These are phyloP conservation scores for Eulemur albifrons DNA, from an alignment of 2,797 vertebrate species.

Conservation along the genomic window DNA sequence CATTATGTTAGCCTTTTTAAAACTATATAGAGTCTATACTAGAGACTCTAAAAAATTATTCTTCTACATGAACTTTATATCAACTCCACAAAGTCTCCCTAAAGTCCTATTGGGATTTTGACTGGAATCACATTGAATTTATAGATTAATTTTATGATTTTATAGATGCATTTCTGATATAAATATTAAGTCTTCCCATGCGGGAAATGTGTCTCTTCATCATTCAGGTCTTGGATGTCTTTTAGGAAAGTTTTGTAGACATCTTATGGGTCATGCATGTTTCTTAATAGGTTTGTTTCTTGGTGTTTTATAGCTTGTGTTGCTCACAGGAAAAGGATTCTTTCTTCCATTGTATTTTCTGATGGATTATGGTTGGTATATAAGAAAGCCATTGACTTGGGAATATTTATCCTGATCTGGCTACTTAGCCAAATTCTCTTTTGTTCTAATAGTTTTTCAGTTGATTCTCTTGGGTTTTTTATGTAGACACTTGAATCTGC, in stretches of 20 bases:
- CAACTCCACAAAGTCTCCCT: not conserved
- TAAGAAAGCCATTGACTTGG: not conserved
- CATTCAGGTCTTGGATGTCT: not conserved
- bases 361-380: not conserved
- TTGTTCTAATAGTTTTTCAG: constrained; percentile 36
- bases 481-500: not conserved
- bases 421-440: not conserved
- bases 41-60: not conserved
- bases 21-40: not conserved
- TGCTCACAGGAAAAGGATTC: not conserved
- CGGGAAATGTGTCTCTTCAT: not conserved
- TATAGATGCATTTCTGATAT: not conserved
- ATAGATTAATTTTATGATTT: not conserved
- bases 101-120: not conserved
- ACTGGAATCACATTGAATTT: not conserved
- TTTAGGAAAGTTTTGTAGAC: not conserved
- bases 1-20: not conserved
- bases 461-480: constrained; percentile 28
- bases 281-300: not conserved
- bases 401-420: not conserved
- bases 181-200: not conserved
- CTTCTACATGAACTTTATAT: not conserved
- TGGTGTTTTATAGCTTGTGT: not conserved
- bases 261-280: not conserved
- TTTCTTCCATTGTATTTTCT: not conserved